phyloP scores from a whole-genome alignment of 2,113 vertebrate genomes.

The Eudyptes chrysolophus region DNA sequence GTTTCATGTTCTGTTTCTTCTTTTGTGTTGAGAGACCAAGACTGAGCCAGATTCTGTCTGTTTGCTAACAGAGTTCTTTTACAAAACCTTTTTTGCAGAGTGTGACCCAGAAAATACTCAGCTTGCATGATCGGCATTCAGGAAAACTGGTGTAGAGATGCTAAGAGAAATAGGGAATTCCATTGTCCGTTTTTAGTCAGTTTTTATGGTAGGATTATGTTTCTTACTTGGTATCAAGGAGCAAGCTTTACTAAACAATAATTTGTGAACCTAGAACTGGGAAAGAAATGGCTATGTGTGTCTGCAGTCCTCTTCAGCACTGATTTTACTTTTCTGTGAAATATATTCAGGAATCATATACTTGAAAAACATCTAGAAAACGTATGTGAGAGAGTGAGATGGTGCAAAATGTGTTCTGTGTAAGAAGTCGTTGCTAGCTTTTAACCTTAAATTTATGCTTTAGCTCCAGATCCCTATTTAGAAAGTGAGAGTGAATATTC shows the following conservation, averaged over 20 bases:
- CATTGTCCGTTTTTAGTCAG: neutral
- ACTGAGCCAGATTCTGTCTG: neutral
- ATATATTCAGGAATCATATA: neutral
- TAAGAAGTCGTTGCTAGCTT: neutral
- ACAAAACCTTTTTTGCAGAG: neutral
- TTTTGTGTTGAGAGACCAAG: neutral
- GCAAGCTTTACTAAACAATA: neutral
- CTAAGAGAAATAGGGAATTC: neutral
- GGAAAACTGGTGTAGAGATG: neutral
- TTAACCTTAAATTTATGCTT: conserved; percentile 8
- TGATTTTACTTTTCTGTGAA: conserved; percentile 4
- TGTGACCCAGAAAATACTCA: neutral
- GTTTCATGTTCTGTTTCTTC: neutral
- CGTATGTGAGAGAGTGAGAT: neutral
- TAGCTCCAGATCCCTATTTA: conserved; percentile 78
- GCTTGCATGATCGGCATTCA: neutral
- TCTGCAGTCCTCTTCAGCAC: neutral
- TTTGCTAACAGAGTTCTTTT: neutral
- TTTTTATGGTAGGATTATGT: neutral
- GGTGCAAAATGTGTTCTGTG: neutral
- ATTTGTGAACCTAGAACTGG: neutral
- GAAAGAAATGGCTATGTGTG: neutral
- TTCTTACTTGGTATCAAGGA: neutral
- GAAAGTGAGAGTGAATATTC: conserved; percentile 91
- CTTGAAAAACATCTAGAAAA: neutral